Percentiles rank a stretch among this genome's conserved stretches.
phyloP scores from a whole-genome alignment of 1,140 invertebrate genomes.

The Eulimnadia texana region DNA sequence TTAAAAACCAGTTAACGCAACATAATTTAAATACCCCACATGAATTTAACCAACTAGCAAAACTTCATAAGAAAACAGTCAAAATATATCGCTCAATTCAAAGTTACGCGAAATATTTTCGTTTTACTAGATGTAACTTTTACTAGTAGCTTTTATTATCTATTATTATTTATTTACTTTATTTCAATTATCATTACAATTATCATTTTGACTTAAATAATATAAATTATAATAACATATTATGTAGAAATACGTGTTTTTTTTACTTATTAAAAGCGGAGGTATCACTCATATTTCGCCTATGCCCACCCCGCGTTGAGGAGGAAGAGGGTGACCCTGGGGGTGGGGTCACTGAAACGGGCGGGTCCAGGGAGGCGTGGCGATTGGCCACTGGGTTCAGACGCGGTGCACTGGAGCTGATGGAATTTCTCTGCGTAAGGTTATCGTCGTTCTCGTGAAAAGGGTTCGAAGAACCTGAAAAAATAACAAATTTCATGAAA shows the following conservation, averaged over 20 bases:
- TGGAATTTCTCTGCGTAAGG: neutral
- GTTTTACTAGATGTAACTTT: no score
- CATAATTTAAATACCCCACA: no score
- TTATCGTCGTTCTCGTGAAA: neutral
- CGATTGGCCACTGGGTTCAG: conserved; percentile 1
- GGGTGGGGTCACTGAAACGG: conserved; percentile 27
- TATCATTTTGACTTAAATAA: neutral
- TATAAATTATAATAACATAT: neutral
- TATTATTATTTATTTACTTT: no score
- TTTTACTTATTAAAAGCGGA: conserved; percentile 66
- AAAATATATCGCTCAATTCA: no score
- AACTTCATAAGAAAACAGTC: no score
- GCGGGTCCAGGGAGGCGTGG: neutral
- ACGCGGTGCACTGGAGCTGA: conserved; percentile 1
- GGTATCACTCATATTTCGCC: conserved; percentile 72
- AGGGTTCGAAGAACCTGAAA: conserved; percentile 18
- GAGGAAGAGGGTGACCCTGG: conserved; percentile 36
- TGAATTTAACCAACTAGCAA: no score
- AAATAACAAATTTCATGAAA: no score
- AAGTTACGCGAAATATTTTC: no score
- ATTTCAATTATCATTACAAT: no score
- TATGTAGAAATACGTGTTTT: conserved; percentile 9
- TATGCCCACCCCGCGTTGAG: conserved; percentile 31
- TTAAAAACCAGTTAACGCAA: no score
- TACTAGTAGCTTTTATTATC: no score